phyloP scores from a whole-genome alignment of 2,888 invertebrate genomes.

The Aphidius colemani region DNA sequence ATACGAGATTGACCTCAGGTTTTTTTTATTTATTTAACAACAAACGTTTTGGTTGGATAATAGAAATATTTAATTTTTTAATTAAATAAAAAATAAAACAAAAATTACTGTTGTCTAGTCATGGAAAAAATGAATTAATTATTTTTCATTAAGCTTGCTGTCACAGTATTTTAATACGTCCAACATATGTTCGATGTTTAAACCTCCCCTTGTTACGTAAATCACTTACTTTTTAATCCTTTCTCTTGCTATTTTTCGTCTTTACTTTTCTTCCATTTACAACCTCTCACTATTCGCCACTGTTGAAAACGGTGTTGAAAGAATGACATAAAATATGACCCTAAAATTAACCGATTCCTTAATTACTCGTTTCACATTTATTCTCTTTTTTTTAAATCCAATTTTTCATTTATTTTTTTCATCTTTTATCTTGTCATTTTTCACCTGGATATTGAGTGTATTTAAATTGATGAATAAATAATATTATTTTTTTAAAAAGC shows the following conservation, averaged over 20 bases:
- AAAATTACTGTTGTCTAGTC: too few species aligned
- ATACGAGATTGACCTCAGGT: too few species aligned
- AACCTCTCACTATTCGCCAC: background rate
- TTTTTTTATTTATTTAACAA: too few species aligned
- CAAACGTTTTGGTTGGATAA: too few species aligned
- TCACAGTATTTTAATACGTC: constrained; percentile 40
- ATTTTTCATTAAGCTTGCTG: constrained; percentile 6
- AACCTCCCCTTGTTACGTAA: constrained; percentile 29
- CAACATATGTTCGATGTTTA: constrained; percentile 45
- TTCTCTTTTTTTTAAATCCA: constrained; percentile 25
- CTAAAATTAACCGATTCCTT: constrained; percentile 57
- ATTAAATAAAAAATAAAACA: too few species aligned
- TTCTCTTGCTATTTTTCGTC: constrained; percentile 14
- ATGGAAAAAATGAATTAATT: background rate
- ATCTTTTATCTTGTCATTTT: too few species aligned
- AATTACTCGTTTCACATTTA: constrained; percentile 49
- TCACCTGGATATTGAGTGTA: too few species aligned
- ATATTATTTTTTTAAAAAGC: too few species aligned
- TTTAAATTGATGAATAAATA: too few species aligned
- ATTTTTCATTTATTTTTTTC: constrained; percentile 14
- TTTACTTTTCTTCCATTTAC: background rate
- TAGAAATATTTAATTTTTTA: background rate
- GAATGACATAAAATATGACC: constrained; percentile 46
- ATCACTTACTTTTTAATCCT: constrained; percentile 38
- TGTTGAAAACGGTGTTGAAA: constrained; percentile 7